phyloP scores from a whole-genome alignment of 2,797 vertebrate species.

The Acestrorhynchus altus region DNA sequence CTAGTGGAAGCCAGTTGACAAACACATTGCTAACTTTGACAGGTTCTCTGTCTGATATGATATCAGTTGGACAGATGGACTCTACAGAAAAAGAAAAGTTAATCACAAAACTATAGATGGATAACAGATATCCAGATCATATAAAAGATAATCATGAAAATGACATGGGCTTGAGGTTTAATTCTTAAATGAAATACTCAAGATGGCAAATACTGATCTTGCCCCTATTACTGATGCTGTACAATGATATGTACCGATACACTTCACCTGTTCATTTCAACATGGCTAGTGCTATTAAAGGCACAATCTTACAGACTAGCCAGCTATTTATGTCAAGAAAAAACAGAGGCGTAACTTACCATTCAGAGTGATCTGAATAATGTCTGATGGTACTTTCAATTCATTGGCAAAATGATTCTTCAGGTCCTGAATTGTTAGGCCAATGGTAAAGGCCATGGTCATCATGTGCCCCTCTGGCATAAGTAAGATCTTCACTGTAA shows the following conservation, averaged over 20 bases:
- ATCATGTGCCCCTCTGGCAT: constrained; percentile 83
- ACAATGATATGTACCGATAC: not conserved
- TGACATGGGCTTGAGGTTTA: too few species aligned
- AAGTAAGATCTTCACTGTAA: constrained; percentile 84
- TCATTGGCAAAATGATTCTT: constrained; percentile 79
- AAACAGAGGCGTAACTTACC: constrained; percentile 63
- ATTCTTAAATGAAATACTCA: too few species aligned
- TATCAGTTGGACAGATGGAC: too few species aligned
- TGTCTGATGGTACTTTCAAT: constrained; percentile 76
- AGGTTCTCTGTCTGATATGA: too few species aligned
- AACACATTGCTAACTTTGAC: too few species aligned
- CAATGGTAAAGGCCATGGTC: constrained; percentile 80
- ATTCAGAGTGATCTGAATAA: constrained; percentile 76
- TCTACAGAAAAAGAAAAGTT: too few species aligned
- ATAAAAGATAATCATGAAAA: too few species aligned
- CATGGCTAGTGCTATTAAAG: not conserved
- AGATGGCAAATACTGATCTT: too few species aligned
- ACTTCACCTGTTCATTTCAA: not conserved
- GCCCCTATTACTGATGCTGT: not conserved
- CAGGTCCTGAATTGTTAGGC: constrained; percentile 74
- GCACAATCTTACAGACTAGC: not conserved
- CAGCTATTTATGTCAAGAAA: not conserved
- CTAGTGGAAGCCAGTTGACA: too few species aligned
- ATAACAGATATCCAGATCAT: too few species aligned
- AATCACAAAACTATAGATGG: too few species aligned